A percentile compares a stretch with the other conserved stretches of the same genome.
Evolutionary conservation across 2,113 vertebrate genomes (phyloP).

Genomic region (Osmerus mordax): DNA sequence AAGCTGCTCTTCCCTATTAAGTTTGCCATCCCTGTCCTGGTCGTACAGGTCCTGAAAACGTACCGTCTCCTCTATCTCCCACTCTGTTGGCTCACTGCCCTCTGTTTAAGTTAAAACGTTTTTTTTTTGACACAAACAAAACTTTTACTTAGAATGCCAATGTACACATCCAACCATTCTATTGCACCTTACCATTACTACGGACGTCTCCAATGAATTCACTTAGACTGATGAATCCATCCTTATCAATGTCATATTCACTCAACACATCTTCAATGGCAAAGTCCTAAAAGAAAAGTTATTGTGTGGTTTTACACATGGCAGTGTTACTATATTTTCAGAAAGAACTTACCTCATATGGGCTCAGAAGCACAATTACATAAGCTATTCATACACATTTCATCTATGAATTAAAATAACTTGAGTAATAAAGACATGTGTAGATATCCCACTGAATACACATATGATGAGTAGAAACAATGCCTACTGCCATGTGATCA

Average conservation of each 20-base stretch:
- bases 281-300: conserved; percentile 78
- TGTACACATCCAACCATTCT: background rate
- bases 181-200: conserved; percentile 77
- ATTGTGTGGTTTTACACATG: background rate
- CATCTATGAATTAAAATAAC: too few species aligned
- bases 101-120: too few species aligned
- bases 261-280: conserved; percentile 90
- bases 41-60: conserved; percentile 92
- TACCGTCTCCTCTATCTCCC: conserved; percentile 91
- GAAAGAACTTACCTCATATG: background rate
- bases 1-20: conserved; percentile 84
- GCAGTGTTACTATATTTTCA: background rate
- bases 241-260: conserved; percentile 88
- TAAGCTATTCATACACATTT: too few species aligned
- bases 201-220: conserved; percentile 93
- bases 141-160: conserved; percentile 16
- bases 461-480: background rate
- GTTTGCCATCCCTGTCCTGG: conserved; percentile 84
- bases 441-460: too few species aligned
- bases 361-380: too few species aligned
- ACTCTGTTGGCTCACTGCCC: conserved; percentile 78
- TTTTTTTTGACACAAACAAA: too few species aligned
- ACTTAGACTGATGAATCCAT: conserved; percentile 86
- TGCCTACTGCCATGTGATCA: conserved; percentile 90
- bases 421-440: too few species aligned